A percentile compares a stretch with the other conserved stretches of the same genome.
Evolutionary conservation across 2,113 vertebrate genomes (phyloP).

Genomic region (Ophiodon elongatus): DNA sequence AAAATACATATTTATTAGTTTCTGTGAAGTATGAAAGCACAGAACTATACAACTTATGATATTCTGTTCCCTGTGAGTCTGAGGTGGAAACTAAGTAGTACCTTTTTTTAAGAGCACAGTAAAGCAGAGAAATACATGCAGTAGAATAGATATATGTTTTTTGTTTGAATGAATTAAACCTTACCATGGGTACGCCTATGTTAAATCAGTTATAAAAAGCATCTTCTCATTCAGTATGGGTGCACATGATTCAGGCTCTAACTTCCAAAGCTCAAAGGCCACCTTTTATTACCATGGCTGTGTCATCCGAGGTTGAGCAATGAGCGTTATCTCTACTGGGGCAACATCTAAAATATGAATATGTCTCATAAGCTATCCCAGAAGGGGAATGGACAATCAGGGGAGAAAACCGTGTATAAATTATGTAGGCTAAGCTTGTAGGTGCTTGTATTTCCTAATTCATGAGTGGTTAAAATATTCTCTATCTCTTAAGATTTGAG

Average conservation of each 20-base stretch:
- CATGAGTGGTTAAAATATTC: constrained; percentile 41
- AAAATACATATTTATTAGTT: constrained; percentile 63
- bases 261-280: constrained; percentile 28
- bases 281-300: constrained; percentile 53
- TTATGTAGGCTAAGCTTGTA: constrained; percentile 59
- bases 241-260: constrained; percentile 45
- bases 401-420: constrained; percentile 66
- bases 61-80: constrained; percentile 48
- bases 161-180: constrained; percentile 67
- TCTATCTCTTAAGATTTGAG: constrained; percentile 10
- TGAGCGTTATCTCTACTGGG: constrained; percentile 58
- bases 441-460: constrained; percentile 57
- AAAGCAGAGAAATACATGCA: constrained; percentile 3
- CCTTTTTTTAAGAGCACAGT: constrained; percentile 16
- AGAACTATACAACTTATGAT: constrained; percentile 37
- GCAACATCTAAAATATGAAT: constrained; percentile 75
- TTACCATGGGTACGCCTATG: constrained; percentile 29
- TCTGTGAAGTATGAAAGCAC: constrained; percentile 42
- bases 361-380: constrained; percentile 61
- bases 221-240: constrained; percentile 42
- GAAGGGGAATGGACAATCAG: constrained; percentile 50
- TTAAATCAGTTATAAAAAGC: constrained; percentile 72
- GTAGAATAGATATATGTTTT: constrained; percentile 27
- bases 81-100: constrained; percentile 21
- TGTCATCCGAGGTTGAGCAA: constrained; percentile 69